Evolutionary conservation across 2,113 vertebrate genomes (phyloP).

Genomic region (Phoenicopterus ruber): DNA sequence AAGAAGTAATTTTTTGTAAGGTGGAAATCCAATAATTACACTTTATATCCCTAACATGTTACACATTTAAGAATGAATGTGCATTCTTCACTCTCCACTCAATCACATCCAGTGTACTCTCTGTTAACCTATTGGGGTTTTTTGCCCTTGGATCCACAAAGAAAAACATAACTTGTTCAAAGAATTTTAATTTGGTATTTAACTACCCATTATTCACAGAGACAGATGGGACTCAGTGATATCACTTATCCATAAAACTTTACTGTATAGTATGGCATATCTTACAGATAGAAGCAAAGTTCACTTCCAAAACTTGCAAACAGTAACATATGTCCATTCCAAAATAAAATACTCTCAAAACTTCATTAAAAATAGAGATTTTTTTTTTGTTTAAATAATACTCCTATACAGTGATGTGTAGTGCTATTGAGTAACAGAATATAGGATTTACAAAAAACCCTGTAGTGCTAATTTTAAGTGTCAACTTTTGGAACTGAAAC

Average conservation of each 20-base stretch:
- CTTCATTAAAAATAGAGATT: neutral
- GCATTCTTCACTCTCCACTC: neutral
- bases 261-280: neutral
- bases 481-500: neutral
- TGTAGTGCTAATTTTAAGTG: neutral
- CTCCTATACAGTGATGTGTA: neutral
- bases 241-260: neutral
- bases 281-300: neutral
- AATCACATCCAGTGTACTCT: neutral
- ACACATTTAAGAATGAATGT: neutral
- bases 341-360: neutral
- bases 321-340: neutral
- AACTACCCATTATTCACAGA: neutral
- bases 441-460: neutral
- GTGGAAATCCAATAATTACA: neutral
- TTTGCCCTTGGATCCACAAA: neutral
- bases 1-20: neutral
- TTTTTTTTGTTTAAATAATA: neutral
- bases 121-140: neutral
- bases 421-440: neutral
- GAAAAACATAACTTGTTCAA: neutral
- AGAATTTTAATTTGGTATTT: neutral
- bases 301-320: neutral
- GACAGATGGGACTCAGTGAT: neutral
- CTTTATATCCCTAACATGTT: neutral